These are phyloP conservation scores for Microcebus jonahi DNA, from an alignment of 2,113 vertebrate genomes.

Conservation along the genomic window DNA sequence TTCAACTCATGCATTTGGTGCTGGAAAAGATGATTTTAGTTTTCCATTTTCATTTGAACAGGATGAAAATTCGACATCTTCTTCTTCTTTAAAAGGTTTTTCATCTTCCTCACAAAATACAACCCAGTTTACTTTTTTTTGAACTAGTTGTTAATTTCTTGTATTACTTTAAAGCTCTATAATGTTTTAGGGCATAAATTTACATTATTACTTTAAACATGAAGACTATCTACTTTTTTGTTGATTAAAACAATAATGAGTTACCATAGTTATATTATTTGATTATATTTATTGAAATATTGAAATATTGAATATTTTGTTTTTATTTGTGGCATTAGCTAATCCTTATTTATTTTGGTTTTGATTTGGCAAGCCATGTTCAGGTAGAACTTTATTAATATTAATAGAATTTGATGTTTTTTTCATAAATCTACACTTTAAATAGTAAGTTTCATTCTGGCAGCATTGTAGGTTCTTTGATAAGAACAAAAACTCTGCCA, in stretches of 20 bases:
- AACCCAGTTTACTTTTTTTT: constrained; percentile 86
- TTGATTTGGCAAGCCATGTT: constrained; percentile 31
- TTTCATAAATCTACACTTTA: constrained; percentile 37
- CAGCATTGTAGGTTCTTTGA: constrained; percentile 37
- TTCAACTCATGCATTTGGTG: constrained; percentile 82
- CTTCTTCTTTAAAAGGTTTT: constrained; percentile 83
- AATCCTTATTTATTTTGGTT: constrained; percentile 56
- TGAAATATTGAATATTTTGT: constrained; percentile 34
- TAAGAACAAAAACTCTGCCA: constrained; percentile 8
- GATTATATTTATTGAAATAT: constrained; percentile 41
- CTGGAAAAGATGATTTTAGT: constrained; percentile 86
- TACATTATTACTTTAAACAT: constrained; percentile 69
- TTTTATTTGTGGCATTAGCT: constrained; percentile 51
- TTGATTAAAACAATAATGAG: constrained; percentile 64
- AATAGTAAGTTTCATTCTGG: constrained; percentile 37
- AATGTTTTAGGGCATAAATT: constrained; percentile 66
- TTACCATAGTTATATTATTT: constrained; percentile 66
- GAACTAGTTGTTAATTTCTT: constrained; percentile 74
- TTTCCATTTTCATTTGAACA: constrained; percentile 89
- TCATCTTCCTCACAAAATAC: constrained; percentile 82
- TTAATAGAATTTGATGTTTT: constrained; percentile 20
- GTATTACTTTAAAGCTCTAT: constrained; percentile 75
- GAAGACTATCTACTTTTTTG: constrained; percentile 68
- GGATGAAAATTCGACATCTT: constrained; percentile 81
- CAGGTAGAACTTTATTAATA: not conserved